Base-by-base conservation (phyloP, 2,888 invertebrate genomes). In the Chromoteleia sp. region DNA sequence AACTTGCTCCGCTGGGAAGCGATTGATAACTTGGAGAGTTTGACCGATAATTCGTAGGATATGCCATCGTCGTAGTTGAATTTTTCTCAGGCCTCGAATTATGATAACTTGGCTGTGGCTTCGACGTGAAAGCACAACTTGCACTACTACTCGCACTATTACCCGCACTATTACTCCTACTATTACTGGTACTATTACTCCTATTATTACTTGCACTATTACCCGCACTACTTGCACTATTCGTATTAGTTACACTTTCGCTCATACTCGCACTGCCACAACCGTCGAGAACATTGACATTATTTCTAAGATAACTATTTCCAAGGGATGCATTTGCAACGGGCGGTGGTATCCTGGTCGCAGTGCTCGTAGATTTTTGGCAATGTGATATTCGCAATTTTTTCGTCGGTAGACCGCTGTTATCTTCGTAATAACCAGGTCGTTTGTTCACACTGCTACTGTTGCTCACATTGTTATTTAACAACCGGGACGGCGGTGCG, bases 301-400 rank as follows among this genome's bases (percentile, higher is more conserved):
- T 78, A 48, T 59, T 76, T 73, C 50, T 71, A 56, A 63, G 19
- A 30, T 68, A 76, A 59, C 30, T 45, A 52, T 10, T 75, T 12
- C 61, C 67, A 10, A 58, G 63, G n/a, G 70, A 70, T 70, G 63
- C 70, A 75, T 82, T 78, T 63, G 74, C 74, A 75, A 48, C 73
- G 76, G 75, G 81, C 85, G 84, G 84, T 58, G 86, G 59, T 84
- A 88, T 87, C 85, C 87, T 89, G 84, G 86, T 91, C 19, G 93
- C 19, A 33, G 39, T 7, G 14, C 12, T 68, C n/a, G 43, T 10
- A 0, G 58, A 94, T 88, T 95, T 95, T 86, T 94, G 94, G 91
- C 95, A 96, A 92, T 96, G 96, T 90, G 98, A 97, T 92, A 98
- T 97, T 90, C 98, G 95, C 91, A 95, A 96, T 92, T 96, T 96